These are phyloP conservation scores for Epinotia brunnichana DNA, from an alignment of 2,888 invertebrate species.

Conservation along the genomic window DNA sequence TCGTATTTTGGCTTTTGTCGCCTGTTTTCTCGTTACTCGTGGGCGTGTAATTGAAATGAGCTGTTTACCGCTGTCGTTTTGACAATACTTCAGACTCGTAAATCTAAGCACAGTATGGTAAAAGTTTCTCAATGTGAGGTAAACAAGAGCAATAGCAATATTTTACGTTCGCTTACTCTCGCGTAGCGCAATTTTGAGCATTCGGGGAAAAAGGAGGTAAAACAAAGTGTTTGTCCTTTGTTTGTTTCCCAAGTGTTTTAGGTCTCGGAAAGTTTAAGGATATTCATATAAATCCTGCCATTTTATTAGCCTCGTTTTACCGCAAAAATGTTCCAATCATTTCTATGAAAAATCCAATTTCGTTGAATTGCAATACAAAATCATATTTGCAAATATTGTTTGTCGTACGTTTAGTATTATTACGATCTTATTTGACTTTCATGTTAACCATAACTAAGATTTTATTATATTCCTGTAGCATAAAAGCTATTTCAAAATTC, in stretches of 20 bases:
- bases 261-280: slow-evolving; percentile 21
- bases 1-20: slow-evolving; percentile 37
- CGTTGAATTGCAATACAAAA: neutral
- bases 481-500: slow-evolving; percentile 16
- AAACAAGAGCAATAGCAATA: slow-evolving; percentile 42
- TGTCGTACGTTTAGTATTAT: neutral
- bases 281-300: slow-evolving; percentile 20
- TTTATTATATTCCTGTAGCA: slow-evolving; percentile 1
- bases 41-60: slow-evolving; percentile 43
- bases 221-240: slow-evolving; percentile 33
- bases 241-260: slow-evolving; percentile 37
- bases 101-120: slow-evolving; percentile 39
- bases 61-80: slow-evolving; percentile 30
- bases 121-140: slow-evolving; percentile 41
- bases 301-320: neutral
- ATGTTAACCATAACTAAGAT: slow-evolving; percentile 4
- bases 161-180: slow-evolving; percentile 37
- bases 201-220: slow-evolving; percentile 38
- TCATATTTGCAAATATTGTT: neutral
- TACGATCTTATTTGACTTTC: neutral
- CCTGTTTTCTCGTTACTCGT: slow-evolving; percentile 27
- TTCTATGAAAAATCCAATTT: neutral
- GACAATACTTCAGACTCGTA: slow-evolving; percentile 33
- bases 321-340: neutral
- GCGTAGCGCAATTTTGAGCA: slow-evolving; percentile 35